Conservation (phyloP, 2,113 vertebrate genomes). For the Mystacornis crossleyi region DNA sequence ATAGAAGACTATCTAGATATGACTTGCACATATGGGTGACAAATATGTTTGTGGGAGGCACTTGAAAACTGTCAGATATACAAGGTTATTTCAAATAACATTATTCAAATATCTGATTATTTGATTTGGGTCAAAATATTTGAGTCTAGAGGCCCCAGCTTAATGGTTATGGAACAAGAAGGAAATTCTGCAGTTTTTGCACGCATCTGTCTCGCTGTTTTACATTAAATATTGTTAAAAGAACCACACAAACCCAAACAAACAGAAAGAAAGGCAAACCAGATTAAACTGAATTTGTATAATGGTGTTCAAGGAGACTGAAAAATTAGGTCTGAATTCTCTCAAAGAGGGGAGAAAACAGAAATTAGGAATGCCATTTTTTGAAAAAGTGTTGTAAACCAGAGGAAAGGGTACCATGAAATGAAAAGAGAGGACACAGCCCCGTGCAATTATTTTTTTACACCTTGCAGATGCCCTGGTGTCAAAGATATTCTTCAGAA, state of each 20-base stretch:
- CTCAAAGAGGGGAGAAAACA: background rate
- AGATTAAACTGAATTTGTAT: background rate
- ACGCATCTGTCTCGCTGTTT: background rate
- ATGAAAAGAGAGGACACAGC: background rate
- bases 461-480: rapidly evolving
- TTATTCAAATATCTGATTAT: background rate
- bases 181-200: background rate
- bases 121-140: background rate
- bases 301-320: background rate
- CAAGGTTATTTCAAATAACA: background rate
- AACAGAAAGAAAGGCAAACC: background rate
- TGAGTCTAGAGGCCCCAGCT: background rate
- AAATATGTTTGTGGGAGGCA: background rate
- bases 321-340: background rate
- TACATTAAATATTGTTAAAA: background rate
- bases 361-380: background rate
- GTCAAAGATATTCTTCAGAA: background rate
- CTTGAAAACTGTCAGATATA: background rate
- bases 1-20: background rate
- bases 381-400: background rate
- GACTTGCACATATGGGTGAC: background rate
- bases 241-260: background rate
- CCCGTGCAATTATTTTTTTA: background rate
- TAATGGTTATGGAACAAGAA: background rate
- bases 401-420: background rate